Percentiles rank a stretch among this genome's conserved stretches.
Conservation (phyloP, 2,113 vertebrate genomes). For the Coreoperca whiteheadi region DNA sequence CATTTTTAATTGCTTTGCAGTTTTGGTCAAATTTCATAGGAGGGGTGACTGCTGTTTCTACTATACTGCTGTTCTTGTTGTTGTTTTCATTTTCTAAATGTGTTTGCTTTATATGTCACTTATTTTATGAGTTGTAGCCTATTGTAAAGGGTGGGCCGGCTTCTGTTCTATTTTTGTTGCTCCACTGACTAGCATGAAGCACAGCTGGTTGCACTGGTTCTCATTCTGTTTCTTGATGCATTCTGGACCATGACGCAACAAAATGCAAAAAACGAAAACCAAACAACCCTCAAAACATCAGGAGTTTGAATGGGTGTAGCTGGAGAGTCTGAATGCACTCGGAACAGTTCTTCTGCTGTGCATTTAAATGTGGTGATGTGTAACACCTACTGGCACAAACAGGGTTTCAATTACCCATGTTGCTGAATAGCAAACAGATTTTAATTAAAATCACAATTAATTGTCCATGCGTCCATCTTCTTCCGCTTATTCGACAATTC, state of each 20-base stretch:
- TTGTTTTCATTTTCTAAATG: not conserved
- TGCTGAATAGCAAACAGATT: not conserved
- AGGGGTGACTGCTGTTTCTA: not conserved
- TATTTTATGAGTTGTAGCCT: no score
- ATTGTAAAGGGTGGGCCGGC: no score
- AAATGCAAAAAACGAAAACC: constrained; percentile 29
- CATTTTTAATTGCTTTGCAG: no score
- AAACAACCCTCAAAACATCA: not conserved
- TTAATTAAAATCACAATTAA: not conserved
- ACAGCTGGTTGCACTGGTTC: constrained; percentile 31
- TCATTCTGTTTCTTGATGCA: constrained; percentile 15
- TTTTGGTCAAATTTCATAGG: not conserved
- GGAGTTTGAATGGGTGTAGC: constrained; percentile 15
- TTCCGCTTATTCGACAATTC: no score
- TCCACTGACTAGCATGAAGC: not conserved
- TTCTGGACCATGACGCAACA: constrained; percentile 41
- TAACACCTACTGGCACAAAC: not conserved
- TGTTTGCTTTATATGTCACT: not conserved
- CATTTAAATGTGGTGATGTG: not conserved
- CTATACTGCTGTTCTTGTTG: not conserved
- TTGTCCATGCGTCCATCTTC: no score
- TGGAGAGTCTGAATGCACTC: not conserved
- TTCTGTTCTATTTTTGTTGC: not conserved
- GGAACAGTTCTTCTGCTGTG: not conserved
- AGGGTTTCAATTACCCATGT: not conserved